phyloP scores from a whole-genome alignment of 2,113 vertebrate genomes.

The Cricetomys ansorgei region DNA sequence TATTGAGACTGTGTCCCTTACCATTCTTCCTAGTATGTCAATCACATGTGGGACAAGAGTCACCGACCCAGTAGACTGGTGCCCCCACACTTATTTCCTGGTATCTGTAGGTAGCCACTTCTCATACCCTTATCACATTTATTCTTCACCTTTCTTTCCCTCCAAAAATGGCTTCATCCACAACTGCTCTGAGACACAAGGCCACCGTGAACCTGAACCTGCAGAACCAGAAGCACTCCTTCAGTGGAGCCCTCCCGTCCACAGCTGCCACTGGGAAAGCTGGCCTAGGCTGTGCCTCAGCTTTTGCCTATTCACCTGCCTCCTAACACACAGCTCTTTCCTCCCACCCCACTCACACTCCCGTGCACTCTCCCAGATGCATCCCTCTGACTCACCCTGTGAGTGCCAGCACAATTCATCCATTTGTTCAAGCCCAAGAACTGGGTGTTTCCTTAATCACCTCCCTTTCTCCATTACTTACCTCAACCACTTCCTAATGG shows the following conservation, averaged over 20 bases:
- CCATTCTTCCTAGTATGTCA: background rate
- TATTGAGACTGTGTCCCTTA: constrained; percentile 29
- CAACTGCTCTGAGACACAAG: background rate
- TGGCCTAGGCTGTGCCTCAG: background rate
- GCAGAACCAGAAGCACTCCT: background rate
- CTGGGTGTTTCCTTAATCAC: background rate
- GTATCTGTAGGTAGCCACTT: background rate
- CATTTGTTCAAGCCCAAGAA: background rate
- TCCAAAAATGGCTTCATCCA: background rate
- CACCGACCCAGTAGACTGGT: no score
- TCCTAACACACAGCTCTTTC: background rate
- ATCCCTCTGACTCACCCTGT: constrained; percentile 42
- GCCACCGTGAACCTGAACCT: background rate
- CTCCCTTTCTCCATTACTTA: background rate
- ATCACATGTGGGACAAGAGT: no score
- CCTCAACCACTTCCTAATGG: background rate
- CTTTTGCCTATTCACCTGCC: constrained; percentile 12
- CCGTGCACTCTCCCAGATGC: background rate
- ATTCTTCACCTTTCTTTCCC: background rate
- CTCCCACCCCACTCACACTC: background rate
- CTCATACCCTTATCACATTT: background rate
- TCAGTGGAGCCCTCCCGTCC: background rate
- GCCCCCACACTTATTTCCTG: background rate
- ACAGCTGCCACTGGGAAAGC: background rate
- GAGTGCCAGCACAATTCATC: background rate